Percentiles rank a stretch among this genome's conserved stretches.
phyloP scores from a whole-genome alignment of 2,888 invertebrate genomes.

The Sipha maydis region DNA sequence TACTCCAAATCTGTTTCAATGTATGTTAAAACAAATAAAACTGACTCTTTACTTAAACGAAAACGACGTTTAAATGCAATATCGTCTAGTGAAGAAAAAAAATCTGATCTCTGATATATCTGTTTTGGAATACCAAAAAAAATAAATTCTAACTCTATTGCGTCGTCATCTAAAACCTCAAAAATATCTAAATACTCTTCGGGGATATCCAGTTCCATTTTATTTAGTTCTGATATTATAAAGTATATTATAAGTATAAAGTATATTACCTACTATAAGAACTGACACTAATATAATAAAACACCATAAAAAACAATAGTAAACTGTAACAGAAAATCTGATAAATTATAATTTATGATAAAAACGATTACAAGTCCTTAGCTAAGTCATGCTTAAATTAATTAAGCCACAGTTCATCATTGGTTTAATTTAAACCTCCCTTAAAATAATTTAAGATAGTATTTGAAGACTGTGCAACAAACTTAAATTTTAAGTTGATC shows the following conservation, averaged over 20 bases:
- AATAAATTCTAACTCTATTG: too few relatives aligned
- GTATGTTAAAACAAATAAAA: constrained; percentile 5
- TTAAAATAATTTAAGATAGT: constrained; percentile 23
- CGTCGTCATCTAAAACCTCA: too few relatives aligned
- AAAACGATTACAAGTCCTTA: neutral
- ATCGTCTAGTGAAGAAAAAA: constrained; percentile 3
- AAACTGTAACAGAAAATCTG: neutral
- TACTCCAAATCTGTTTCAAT: constrained; percentile 18
- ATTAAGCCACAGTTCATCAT: neutral
- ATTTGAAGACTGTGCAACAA: constrained; percentile 14
- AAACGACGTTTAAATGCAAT: constrained; percentile 9
- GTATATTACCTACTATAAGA: neutral
- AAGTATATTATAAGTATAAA: neutral
- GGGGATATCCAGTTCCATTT: constrained; percentile 19
- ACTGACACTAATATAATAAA: neutral
- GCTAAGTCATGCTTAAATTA: neutral
- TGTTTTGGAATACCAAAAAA: too few relatives aligned
- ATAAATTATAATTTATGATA: constrained; percentile 10
- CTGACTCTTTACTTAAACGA: constrained; percentile 12
- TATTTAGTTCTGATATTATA: neutral
- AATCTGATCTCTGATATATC: too few relatives aligned
- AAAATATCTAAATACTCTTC: neutral
- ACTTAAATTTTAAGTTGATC: neutral
- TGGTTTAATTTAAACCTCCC: constrained; percentile 9
- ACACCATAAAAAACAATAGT: neutral